Conservation (phyloP, 2,113 vertebrate genomes). For the Dolichallabes microphthalmus region DNA sequence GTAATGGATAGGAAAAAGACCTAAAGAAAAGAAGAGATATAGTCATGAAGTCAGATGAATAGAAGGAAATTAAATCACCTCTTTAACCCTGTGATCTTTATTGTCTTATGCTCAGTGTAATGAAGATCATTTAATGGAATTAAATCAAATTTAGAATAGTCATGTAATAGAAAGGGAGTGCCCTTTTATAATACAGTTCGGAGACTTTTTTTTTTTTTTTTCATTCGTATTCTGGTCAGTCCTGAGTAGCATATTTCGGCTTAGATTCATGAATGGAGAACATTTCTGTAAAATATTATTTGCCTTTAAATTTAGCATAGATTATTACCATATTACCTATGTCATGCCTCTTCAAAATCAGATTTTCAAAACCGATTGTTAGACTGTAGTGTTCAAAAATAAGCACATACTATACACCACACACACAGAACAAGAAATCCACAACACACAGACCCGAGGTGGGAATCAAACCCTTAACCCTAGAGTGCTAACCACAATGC, state of each 20-base stretch:
- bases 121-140: not conserved
- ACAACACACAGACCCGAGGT: no score
- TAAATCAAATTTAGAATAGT: not conserved
- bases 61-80: not conserved
- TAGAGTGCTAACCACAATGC: no score
- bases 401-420: no score
- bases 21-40: slow-evolving; percentile 6
- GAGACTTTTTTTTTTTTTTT: not conserved
- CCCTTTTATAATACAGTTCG: not conserved
- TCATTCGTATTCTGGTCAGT: not conserved
- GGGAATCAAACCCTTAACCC: no score
- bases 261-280: not conserved
- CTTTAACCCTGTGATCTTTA: not conserved
- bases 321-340: not conserved
- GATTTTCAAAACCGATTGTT: not conserved
- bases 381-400: not conserved
- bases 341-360: not conserved
- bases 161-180: not conserved
- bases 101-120: not conserved
- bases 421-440: no score
- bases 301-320: not conserved
- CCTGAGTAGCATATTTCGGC: not conserved
- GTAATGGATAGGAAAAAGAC: not conserved
- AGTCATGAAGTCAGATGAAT: slow-evolving; percentile 9
- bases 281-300: not conserved